Base-by-base conservation (phyloP, 2,888 invertebrate species). In the Rapana venosa region DNA sequence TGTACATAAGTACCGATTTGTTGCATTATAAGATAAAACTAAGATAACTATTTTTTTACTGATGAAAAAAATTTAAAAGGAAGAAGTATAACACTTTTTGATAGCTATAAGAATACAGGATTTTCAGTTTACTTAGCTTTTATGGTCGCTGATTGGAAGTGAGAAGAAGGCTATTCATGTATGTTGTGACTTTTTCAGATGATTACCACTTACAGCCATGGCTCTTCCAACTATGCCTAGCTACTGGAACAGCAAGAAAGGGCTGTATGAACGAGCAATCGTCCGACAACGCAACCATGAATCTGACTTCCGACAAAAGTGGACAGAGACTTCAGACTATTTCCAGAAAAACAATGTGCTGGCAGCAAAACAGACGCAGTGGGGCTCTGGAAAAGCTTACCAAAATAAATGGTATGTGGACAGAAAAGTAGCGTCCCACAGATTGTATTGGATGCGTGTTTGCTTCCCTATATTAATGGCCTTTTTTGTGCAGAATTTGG, bases 201-300 rank as follows among this genome's bases (percentile, higher is more conserved):
- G 0, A 36, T 35, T 66, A 15, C 22, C 86, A 30, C 35, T 30
- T 30, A 66, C 26, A 32, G 17, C 47, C 30, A 96, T 96, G 96
- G 96, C 96, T n/a, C 90, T 96, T 74, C 96, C 96, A 35, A 94
- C 95, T 22, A 93, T 95, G 88, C 94, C 94, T 36, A 92, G 94
- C 22, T 93, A 93, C 74, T 95, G 95, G 94, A 94, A 95, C 32
- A 94, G 94, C 17, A 92, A 95, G 47, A 95, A 94, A 88, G 95
- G 95, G 92, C 90, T 94, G 13, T 95, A 95, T 93, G 95, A 96
- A 91, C 94, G 94, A 58, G 94, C 95, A 22, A 95, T 96, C 58
- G 95, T 95, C 6, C 91, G 93, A 56, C 92, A 95, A 30, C 90
- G 96, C 88, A 94, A 94, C 74, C 93, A 94, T 74, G 95, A 96